Evolutionary conservation across 1,140 invertebrate species (phyloP).

Genomic region (Penaeus chinensis): DNA sequence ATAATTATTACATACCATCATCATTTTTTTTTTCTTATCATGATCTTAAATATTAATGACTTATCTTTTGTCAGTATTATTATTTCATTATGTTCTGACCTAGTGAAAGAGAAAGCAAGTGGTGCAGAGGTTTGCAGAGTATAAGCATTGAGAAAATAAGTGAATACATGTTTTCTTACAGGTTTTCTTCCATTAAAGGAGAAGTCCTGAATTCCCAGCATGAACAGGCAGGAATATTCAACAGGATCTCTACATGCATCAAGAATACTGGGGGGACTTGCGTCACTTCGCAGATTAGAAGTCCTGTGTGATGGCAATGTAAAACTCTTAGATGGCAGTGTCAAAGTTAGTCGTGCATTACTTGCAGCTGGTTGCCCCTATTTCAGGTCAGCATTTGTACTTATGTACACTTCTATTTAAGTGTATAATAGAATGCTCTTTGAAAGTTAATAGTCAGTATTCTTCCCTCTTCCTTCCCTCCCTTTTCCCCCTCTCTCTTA

Average conservation of each 20-base stretch:
- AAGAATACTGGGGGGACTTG: slow-evolving; percentile 35
- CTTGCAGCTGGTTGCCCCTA: slow-evolving; percentile 50
- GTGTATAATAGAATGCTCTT: no score
- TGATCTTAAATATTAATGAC: no score
- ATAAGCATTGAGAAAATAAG: no score
- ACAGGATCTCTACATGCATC: slow-evolving; percentile 36
- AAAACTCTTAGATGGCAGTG: slow-evolving; percentile 36
- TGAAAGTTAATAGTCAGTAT: background rate
- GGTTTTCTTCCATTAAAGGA: no score
- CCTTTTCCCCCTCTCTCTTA: background rate
- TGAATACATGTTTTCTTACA: no score
- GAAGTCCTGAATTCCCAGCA: background rate
- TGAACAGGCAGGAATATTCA: slow-evolving; percentile 38
- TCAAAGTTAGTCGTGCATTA: slow-evolving; percentile 46
- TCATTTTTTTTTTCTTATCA: no score
- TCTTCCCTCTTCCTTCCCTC: background rate
- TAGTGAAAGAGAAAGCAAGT: no score
- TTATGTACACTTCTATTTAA: background rate
- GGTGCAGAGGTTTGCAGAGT: no score
- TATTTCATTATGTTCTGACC: no score
- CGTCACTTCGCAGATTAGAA: slow-evolving; percentile 26
- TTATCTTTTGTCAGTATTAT: no score
- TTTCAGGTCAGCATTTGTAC: slow-evolving; percentile 38
- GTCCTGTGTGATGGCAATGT: slow-evolving; percentile 44
- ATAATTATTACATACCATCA: no score